Evolutionary conservation across 2,888 invertebrate species (phyloP).

Genomic region (Elgonia sp.): DNA sequence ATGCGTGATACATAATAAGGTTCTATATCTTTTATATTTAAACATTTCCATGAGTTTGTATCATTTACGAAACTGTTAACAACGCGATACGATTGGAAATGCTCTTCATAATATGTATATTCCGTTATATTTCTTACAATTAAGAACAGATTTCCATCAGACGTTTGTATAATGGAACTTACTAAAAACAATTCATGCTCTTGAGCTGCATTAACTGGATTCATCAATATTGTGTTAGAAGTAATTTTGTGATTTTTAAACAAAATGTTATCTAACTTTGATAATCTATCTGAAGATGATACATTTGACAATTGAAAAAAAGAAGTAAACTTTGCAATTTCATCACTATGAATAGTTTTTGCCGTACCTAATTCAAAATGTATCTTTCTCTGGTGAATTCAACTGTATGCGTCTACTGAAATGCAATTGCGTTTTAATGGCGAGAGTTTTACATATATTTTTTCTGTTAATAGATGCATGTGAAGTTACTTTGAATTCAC

Average conservation of each 20-base stretch:
- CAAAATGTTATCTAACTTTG: neutral
- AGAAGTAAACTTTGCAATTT: no score
- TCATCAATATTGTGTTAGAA: neutral
- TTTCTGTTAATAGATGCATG: constrained; percentile 45
- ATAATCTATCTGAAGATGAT: neutral
- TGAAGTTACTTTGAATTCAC: neutral
- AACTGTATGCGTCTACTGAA: neutral
- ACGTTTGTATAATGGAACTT: neutral
- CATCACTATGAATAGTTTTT: no score
- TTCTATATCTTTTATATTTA: neutral
- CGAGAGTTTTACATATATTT: constrained; percentile 70
- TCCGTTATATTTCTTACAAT: neutral
- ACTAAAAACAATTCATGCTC: constrained; percentile 11
- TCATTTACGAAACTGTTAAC: neutral
- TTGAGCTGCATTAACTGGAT: constrained; percentile 6
- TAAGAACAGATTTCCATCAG: neutral
- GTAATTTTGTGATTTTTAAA: constrained; percentile 17
- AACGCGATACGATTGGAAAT: constrained; percentile 12
- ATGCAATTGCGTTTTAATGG: constrained; percentile 59
- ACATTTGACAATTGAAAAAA: no score
- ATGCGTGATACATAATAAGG: neutral
- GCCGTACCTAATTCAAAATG: no score
- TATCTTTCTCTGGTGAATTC: no score
- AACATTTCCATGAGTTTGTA: constrained; percentile 3
- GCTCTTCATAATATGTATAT: constrained; percentile 22